Evolutionary conservation across 2,888 invertebrate species (phyloP).

Genomic region (Philereme vetulata): DNA sequence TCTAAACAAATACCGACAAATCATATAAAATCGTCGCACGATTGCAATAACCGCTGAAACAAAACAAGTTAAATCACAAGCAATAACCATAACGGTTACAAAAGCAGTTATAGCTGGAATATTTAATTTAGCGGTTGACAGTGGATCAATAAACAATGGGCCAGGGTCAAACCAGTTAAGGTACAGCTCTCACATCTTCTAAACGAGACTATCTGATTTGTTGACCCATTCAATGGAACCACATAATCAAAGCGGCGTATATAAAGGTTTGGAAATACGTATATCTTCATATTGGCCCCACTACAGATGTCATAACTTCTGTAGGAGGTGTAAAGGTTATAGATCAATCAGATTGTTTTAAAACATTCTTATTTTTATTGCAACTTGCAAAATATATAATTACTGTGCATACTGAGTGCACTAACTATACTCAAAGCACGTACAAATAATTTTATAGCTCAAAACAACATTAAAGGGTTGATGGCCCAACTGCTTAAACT

Average conservation of each 20-base stretch:
- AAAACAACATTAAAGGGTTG: slow-evolving; percentile 28
- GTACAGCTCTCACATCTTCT: slow-evolving; percentile 28
- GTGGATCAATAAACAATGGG: slow-evolving; percentile 42
- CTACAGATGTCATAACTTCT: slow-evolving; percentile 9
- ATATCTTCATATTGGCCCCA: slow-evolving; percentile 26
- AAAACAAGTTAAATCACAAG: slow-evolving; percentile 26
- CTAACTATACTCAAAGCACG: slow-evolving; percentile 25
- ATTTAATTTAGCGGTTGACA: slow-evolving; percentile 43
- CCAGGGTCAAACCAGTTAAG: slow-evolving; percentile 34
- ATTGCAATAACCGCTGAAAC: slow-evolving; percentile 28
- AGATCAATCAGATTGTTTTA: slow-evolving; percentile 18
- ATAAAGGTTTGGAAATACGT: slow-evolving; percentile 25
- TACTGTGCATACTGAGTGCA: slow-evolving; percentile 23
- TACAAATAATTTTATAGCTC: slow-evolving; percentile 30
- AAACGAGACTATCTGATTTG: slow-evolving; percentile 35
- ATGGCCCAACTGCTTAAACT: slow-evolving; percentile 32
- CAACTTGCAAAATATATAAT: slow-evolving; percentile 25
- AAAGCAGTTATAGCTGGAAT: slow-evolving; percentile 42
- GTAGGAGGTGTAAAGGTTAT: slow-evolving; percentile 18
- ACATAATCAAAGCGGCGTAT: slow-evolving; percentile 26
- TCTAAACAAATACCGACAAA: slow-evolving; percentile 25
- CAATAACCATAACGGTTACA: slow-evolving; percentile 42
- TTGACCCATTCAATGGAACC: slow-evolving; percentile 35
- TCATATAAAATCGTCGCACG: slow-evolving; percentile 16
- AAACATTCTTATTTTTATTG: slow-evolving; percentile 20